phyloP scores from a whole-genome alignment of 2,113 vertebrate genomes.

The Saimiri boliviensis region DNA sequence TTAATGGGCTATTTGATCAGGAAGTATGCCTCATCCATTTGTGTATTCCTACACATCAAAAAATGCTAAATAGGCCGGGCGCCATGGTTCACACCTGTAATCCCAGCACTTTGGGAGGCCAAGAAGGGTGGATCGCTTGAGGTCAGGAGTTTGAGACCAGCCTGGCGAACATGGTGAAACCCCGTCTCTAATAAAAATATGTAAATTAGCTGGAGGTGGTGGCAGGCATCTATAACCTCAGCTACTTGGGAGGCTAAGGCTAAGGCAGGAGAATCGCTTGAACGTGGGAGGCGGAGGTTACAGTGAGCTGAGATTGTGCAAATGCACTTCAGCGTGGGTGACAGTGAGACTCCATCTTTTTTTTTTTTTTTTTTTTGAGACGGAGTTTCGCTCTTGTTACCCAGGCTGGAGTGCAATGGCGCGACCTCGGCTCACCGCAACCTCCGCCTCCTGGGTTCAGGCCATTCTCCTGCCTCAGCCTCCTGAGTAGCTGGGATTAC shows the following conservation, averaged over 20 bases:
- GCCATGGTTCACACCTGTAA: neutral
- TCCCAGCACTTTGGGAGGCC: neutral
- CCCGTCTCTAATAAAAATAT: no score
- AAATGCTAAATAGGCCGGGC: neutral
- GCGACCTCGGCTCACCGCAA: no score
- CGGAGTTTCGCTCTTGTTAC: no score
- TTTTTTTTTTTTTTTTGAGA: no score
- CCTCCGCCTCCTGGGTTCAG: no score
- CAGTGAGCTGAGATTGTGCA: neutral
- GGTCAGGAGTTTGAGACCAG: no score
- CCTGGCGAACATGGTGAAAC: no score
- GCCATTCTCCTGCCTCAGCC: no score
- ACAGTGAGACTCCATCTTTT: neutral
- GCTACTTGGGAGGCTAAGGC: neutral
- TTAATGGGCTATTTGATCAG: neutral
- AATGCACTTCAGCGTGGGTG: neutral
- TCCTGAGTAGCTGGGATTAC: no score
- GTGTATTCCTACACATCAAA: neutral
- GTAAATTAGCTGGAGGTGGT: no score
- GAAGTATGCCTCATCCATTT: neutral
- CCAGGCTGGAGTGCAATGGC: no score
- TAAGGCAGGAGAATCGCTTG: neutral
- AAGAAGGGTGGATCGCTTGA: neutral
- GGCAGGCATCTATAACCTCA: neutral
- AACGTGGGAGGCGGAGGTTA: neutral